Percentiles rank a stretch among this genome's conserved stretches.
These are phyloP conservation scores for Congeria kusceri DNA, from an alignment of 2,888 invertebrate genomes.

Conservation along the genomic window DNA sequence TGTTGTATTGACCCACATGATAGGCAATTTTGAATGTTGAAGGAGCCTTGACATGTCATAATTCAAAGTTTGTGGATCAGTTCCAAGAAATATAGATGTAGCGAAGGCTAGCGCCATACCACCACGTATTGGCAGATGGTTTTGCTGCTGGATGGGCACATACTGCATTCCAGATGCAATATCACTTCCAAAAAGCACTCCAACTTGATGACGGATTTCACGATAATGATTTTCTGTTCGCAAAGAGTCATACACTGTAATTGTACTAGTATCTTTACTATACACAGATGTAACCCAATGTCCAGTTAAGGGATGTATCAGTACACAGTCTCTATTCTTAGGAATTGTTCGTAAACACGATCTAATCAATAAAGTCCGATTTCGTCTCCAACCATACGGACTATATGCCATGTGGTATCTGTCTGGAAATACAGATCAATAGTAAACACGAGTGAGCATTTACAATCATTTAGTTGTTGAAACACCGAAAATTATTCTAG, in stretches of 20 bases:
- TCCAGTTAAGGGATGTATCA: background rate
- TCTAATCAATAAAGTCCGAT: no score
- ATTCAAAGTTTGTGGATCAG: background rate
- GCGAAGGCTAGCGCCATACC: background rate
- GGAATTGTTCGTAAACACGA: no score
- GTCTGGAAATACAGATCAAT: background rate
- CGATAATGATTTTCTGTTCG: background rate
- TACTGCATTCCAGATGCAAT: background rate
- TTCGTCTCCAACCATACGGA: no score
- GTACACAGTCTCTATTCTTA: background rate
- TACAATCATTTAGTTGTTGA: no score
- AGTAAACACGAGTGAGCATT: background rate
- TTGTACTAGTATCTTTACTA: background rate
- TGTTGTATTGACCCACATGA: background rate
- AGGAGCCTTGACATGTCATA: background rate
- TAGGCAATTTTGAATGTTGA: background rate
- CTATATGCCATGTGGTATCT: no score
- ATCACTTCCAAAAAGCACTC: background rate
- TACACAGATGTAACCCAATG: background rate
- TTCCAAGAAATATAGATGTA: background rate
- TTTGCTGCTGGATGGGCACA: background rate
- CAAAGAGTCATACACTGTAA: background rate
- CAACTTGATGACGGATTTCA: background rate
- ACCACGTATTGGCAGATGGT: background rate
- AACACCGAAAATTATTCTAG: no score